phyloP scores from a whole-genome alignment of 2,113 vertebrate genomes.

The Sorex araneus region DNA sequence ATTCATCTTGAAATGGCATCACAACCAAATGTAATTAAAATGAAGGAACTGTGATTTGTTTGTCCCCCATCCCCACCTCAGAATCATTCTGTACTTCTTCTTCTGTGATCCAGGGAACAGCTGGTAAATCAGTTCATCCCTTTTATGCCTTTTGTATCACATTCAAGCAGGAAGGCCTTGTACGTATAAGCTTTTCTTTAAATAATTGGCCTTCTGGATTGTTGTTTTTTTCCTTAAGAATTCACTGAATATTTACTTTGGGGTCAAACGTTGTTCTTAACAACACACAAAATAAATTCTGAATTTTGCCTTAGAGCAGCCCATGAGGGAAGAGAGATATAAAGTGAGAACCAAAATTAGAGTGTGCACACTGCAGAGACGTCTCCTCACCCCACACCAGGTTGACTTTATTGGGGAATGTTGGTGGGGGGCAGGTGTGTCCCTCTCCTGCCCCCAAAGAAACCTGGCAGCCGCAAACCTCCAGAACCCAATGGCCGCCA shows the following conservation, averaged over 20 bases:
- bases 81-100: background rate
- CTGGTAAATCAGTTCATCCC: background rate
- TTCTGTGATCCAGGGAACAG: slow-evolving; percentile 48
- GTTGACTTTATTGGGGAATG: too few species aligned
- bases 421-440: too few species aligned
- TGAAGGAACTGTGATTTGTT: slow-evolving; percentile 10
- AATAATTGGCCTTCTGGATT: slow-evolving; percentile 53
- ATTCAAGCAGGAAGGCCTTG: background rate
- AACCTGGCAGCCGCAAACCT: too few species aligned
- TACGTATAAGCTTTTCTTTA: slow-evolving; percentile 3
- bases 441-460: too few species aligned
- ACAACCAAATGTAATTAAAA: slow-evolving; percentile 62
- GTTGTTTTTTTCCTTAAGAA: slow-evolving; percentile 45
- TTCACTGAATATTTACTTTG: slow-evolving; percentile 57
- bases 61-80: background rate
- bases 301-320: background rate
- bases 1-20: background rate
- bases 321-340: background rate
- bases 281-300: background rate
- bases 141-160: slow-evolving; percentile 12
- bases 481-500: too few species aligned
- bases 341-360: too few species aligned
- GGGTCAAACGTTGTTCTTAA: slow-evolving; percentile 17
- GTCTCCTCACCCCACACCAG: too few species aligned
- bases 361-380: too few species aligned